phyloP scores from a whole-genome alignment of 2,888 invertebrate genomes.

The Mesorhabditis spiculigera region DNA sequence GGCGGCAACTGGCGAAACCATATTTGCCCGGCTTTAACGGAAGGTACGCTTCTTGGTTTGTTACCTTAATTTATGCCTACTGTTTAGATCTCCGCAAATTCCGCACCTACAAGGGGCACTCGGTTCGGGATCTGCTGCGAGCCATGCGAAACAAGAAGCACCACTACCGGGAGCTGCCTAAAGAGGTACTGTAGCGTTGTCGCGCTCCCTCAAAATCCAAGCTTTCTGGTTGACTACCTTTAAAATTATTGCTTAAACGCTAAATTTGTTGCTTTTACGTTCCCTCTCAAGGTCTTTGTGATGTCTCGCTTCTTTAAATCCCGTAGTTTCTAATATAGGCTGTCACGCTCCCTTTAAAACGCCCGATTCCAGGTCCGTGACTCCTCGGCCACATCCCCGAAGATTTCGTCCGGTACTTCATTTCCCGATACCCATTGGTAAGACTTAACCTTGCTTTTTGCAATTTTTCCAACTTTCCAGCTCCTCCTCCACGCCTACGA shows the following conservation, averaged over 20 bases:
- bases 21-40: constrained; percentile 78
- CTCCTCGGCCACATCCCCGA: constrained; percentile 83
- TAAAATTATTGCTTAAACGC: too few relatives aligned
- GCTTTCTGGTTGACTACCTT: constrained; percentile 86
- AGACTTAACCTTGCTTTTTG: constrained; percentile 5
- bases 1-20: constrained; percentile 80
- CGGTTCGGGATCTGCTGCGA: constrained; percentile 82
- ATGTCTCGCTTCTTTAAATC: too few relatives aligned
- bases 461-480: constrained; percentile 24
- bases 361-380: constrained; percentile 66
- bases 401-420: constrained; percentile 86
- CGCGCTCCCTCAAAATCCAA: constrained; percentile 79
- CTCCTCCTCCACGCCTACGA: constrained; percentile 52
- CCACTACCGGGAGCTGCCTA: constrained; percentile 73
- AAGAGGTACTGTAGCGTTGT: constrained; percentile 70
- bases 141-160: constrained; percentile 83
- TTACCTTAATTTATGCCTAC: too few relatives aligned
- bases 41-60: constrained; percentile 60
- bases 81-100: constrained; percentile 80
- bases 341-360: not conserved
- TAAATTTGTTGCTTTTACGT: too few relatives aligned
- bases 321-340: too few relatives aligned
- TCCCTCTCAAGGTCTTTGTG: too few relatives aligned
- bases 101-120: constrained; percentile 79
- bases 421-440: constrained; percentile 74